Evolutionary conservation across 2,888 invertebrate genomes (phyloP), one percentile per base, ranked within the genome.

Genomic region (Tuta absoluta): DNA sequence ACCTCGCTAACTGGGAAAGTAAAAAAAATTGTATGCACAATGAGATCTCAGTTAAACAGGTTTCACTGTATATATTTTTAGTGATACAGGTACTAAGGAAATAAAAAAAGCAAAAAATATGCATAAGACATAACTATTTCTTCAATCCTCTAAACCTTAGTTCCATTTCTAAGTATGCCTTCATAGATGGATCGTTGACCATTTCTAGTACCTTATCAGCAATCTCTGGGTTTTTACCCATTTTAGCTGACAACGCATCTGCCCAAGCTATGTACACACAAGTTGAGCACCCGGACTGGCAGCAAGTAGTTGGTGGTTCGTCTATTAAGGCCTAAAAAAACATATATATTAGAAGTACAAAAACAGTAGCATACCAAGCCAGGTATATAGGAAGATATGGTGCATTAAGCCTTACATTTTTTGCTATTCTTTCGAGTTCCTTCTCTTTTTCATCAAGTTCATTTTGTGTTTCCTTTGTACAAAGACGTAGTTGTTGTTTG

Each of bases 201-300:
- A 93, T 94, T 37, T 95, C 93, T 64, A 96, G 81, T n/a, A 98
- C 95, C 77, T 95, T 93, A 37, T 94, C 92, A 0, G 95, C 93
- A 64, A 94, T 93, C 60, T 94, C 93, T 0, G 95, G 95, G 19
- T 95, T 95, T 71, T 95, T 85, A 12, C 94, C 84, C 74, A 94
- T 86, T 70, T 93, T 92, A 63, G 91, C 81, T 3, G 93, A 91
- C 56, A 98, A 75, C 23, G 95, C 94, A 74, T 97, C 96, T 0
- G 97, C 98, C 92, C 98, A 98, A 17, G 95, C 94, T 62, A 98
- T 94, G 95, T 97, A 98, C 5, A 98, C 98, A 82, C 98, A 98
- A 85, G 98, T 98, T 0, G 95, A 92, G 88, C 98, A 98, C 0
- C 98, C 98, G 0, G 97, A 96, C 94, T 96, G 96, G 77, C 98